These are phyloP conservation scores for Pristionchus fissidentatus DNA, from an alignment of 2,888 invertebrate species.

Conservation along the genomic window DNA sequence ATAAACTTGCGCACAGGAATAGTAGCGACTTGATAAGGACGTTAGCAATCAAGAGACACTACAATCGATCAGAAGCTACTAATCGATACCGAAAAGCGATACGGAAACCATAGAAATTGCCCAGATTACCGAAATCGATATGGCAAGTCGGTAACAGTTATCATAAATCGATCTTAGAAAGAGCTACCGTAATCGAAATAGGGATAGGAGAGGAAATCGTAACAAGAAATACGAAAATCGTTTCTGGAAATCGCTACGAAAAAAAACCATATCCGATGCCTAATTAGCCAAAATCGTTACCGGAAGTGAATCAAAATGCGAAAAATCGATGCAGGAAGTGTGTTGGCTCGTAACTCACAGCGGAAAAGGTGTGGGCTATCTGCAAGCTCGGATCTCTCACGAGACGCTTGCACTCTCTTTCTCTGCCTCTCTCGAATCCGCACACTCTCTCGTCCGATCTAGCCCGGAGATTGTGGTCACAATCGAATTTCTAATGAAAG, in stretches of 20 bases:
- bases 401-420: background rate
- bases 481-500: background rate
- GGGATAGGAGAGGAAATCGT: background rate
- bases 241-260: background rate
- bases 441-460: background rate
- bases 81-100: background rate
- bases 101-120: no score
- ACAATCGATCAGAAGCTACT: no score
- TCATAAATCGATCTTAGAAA: background rate
- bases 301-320: constrained; percentile 9
- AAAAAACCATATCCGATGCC: background rate
- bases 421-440: background rate
- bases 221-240: background rate
- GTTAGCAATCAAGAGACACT: no score
- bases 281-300: background rate
- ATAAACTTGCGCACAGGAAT: constrained; percentile 18
- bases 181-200: background rate
- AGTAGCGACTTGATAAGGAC: no score
- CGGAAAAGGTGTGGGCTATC: constrained; percentile 1
- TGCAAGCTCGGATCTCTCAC: background rate
- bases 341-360: constrained; percentile 18
- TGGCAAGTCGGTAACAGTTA: background rate
- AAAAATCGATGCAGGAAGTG: no score
- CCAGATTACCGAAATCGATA: no score
- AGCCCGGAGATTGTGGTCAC: background rate